A percentile compares a stretch with the other conserved stretches of the same genome.
Evolutionary conservation across 2,888 invertebrate genomes (phyloP).

Genomic region (Leptothorax acervorum): DNA sequence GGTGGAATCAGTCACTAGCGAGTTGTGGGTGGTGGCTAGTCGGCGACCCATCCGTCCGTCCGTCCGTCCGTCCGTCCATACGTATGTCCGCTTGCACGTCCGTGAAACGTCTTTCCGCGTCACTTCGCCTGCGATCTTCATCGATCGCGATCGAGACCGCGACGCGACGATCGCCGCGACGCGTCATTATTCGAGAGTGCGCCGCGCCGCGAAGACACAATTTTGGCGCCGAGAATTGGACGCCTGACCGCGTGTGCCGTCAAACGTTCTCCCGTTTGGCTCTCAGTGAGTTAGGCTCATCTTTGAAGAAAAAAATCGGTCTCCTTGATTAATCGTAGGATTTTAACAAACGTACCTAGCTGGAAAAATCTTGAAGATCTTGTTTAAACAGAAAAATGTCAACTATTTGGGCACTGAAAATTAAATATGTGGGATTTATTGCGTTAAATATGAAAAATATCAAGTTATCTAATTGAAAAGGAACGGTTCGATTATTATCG

Average conservation of each 20-base stretch:
- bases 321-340: not conserved
- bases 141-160: conserved; percentile 64
- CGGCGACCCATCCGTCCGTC: conserved; percentile 72
- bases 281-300: not conserved
- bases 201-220: not conserved
- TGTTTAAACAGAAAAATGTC: not conserved
- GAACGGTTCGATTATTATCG: not conserved
- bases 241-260: conserved; percentile 1
- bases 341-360: not conserved
- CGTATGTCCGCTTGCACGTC: conserved; percentile 35
- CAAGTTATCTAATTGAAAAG: not conserved
- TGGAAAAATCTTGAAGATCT: not conserved
- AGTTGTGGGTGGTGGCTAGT: conserved; percentile 85
- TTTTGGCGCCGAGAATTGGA: conserved; percentile 22
- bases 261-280: conserved; percentile 2
- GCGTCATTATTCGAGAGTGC: conserved; percentile 14
- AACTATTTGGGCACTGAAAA: not conserved
- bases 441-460: not conserved
- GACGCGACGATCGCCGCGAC: conserved; percentile 7
- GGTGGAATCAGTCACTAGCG: conserved; percentile 85
- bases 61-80: conserved; percentile 48
- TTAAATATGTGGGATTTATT: not conserved
- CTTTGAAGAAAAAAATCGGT: not conserved
- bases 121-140: conserved; percentile 44
- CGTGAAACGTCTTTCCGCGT: conserved; percentile 67